These are phyloP conservation scores for Acridotheres tristis DNA, from an alignment of 2,797 vertebrate genomes.

Conservation along the genomic window DNA sequence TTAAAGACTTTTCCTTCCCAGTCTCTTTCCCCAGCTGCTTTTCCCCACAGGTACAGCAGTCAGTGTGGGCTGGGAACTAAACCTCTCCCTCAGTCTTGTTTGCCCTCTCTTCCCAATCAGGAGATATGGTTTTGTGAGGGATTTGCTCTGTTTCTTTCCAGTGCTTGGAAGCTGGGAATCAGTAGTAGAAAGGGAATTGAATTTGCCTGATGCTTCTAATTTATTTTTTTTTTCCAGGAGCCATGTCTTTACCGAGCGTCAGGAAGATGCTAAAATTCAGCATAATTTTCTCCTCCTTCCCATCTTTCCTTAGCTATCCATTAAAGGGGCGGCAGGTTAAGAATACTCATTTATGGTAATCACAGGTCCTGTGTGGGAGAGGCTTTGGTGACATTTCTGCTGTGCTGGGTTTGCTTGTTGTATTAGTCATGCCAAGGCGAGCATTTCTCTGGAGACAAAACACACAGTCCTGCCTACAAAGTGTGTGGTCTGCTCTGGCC, in stretches of 20 bases:
- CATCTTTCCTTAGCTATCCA: neutral
- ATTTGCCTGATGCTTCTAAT: neutral
- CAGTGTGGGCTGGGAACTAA: neutral
- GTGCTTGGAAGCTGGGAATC: neutral
- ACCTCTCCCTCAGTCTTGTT: neutral
- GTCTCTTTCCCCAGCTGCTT: neutral
- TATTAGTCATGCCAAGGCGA: neutral
- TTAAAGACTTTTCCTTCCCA: neutral
- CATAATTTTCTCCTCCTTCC: neutral
- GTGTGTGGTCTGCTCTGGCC: neutral
- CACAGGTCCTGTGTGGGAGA: neutral
- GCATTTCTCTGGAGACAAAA: neutral
- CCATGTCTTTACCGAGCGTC: neutral
- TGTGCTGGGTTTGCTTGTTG: neutral
- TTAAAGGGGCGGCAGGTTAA: slow-evolving; percentile 16
- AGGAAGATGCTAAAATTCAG: neutral
- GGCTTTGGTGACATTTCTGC: slow-evolving; percentile 24
- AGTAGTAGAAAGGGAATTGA: neutral
- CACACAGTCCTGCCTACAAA: neutral
- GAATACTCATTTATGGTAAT: neutral
- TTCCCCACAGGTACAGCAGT: neutral
- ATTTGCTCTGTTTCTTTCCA: slow-evolving; percentile 35
- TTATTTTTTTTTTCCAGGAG: neutral
- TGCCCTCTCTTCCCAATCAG: neutral
- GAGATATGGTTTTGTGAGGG: neutral